Conservation (phyloP, 2,113 vertebrate genomes). For the Hippocampus barbouri region DNA sequence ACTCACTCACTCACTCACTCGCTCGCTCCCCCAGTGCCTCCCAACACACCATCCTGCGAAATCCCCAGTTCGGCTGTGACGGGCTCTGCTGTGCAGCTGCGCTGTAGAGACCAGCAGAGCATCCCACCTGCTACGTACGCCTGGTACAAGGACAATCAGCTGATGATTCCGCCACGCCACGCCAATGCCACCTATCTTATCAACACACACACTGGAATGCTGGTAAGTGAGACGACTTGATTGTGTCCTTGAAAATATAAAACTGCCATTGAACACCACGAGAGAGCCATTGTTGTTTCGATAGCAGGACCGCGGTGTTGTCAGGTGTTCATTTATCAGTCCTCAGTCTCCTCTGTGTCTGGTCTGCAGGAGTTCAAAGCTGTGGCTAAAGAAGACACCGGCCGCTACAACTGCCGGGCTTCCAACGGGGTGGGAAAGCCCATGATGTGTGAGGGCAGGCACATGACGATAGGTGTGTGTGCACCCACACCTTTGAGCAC, state of each 20-base stretch:
- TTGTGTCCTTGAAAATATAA: not conserved
- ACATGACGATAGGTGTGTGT: constrained; percentile 63
- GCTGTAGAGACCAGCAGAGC: constrained; percentile 80
- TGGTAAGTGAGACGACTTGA: constrained; percentile 73
- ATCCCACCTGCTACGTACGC: constrained; percentile 81
- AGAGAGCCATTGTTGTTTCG: not conserved
- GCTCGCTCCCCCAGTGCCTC: constrained; percentile 71
- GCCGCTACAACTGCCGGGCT: constrained; percentile 61
- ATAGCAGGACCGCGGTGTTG: not conserved
- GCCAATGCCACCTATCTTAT: constrained; percentile 76
- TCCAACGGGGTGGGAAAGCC: constrained; percentile 53
- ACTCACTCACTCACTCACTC: not conserved
- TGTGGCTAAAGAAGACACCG: constrained; percentile 60
- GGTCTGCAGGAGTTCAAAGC: constrained; percentile 57
- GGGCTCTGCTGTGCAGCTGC: constrained; percentile 79
- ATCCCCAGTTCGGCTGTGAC: constrained; percentile 81
- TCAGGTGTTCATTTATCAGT: not conserved
- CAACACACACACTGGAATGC: constrained; percentile 75
- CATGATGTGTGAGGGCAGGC: constrained; percentile 56
- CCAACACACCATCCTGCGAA: constrained; percentile 77
- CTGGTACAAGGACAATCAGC: constrained; percentile 81
- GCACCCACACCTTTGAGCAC: constrained; percentile 38
- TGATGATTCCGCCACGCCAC: constrained; percentile 50
- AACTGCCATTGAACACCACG: not conserved
- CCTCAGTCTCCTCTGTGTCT: not conserved